These are phyloP conservation scores for Strix aluco DNA, from an alignment of 2,113 vertebrate species.

Conservation along the genomic window DNA sequence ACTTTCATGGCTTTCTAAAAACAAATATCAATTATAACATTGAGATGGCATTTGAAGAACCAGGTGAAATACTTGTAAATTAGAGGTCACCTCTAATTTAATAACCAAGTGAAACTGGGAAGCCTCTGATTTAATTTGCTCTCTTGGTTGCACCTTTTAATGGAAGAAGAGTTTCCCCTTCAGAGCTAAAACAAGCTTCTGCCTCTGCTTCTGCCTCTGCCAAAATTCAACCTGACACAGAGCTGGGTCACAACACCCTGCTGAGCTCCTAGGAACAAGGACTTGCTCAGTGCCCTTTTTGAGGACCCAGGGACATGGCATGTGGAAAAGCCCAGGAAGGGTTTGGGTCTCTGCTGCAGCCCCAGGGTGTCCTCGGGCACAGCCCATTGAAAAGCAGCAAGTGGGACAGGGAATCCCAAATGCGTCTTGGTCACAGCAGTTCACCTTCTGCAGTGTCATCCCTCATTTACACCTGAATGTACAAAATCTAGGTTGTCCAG, in stretches of 20 bases:
- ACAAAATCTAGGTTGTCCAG: not conserved
- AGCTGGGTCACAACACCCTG: not conserved
- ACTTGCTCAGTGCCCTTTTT: not conserved
- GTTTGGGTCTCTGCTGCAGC: fast-evolving
- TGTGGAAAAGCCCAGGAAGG: not conserved
- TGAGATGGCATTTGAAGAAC: not conserved
- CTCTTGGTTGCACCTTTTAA: not conserved
- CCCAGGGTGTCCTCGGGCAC: fast-evolving
- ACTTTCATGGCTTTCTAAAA: not conserved
- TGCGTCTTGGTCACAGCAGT: not conserved
- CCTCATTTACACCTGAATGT: not conserved
- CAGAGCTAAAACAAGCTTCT: not conserved
- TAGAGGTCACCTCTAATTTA: not conserved
- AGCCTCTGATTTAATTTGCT: not conserved
- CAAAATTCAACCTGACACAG: not conserved
- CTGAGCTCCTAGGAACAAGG: not conserved
- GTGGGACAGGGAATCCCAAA: not conserved
- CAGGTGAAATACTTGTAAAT: not conserved
- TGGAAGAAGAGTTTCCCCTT: not conserved
- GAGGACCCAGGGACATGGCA: not conserved
- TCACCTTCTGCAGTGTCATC: not conserved
- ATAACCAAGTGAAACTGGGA: not conserved
- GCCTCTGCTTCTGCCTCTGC: not conserved
- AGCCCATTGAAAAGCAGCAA: not conserved
- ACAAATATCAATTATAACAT: not conserved